Percentiles rank a stretch among this genome's conserved stretches.
phyloP scores from a whole-genome alignment of 2,113 vertebrate species.

The Nanger granti region DNA sequence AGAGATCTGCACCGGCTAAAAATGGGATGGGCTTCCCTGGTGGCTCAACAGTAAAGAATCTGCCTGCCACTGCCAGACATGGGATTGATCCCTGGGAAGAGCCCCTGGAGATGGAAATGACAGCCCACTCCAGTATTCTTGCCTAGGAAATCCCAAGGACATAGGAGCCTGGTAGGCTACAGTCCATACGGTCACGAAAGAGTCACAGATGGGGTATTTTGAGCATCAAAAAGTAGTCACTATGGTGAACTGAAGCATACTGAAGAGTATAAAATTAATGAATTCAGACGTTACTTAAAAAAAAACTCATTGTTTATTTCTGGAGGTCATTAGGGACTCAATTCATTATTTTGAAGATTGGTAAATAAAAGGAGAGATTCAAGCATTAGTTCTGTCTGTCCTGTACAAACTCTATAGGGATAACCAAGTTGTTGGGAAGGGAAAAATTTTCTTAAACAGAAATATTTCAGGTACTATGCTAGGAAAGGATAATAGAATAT shows the following conservation, averaged over 20 bases:
- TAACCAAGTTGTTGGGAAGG: background rate
- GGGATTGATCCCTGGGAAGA: background rate
- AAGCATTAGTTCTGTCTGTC: background rate
- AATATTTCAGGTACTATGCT: background rate
- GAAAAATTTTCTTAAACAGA: background rate
- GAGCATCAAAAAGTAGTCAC: background rate
- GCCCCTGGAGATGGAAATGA: background rate
- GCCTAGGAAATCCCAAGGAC: background rate
- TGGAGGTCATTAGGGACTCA: background rate
- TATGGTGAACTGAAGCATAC: background rate
- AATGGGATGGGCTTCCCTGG: background rate
- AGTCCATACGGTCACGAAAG: background rate
- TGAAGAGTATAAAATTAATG: background rate
- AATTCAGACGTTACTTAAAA: background rate
- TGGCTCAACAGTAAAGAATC: background rate
- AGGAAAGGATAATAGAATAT: background rate
- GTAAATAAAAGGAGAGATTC: slow-evolving; percentile 1
- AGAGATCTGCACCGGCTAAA: background rate
- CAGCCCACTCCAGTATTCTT: background rate
- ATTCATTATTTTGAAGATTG: background rate
- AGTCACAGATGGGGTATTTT: background rate
- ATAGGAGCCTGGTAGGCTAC: background rate
- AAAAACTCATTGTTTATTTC: background rate
- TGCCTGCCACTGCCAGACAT: background rate
- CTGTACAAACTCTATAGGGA: background rate